Percentiles rank a stretch among this genome's conserved stretches.
These are phyloP conservation scores for Leucoma salicis DNA, from an alignment of 2,888 invertebrate species.

Conservation along the genomic window DNA sequence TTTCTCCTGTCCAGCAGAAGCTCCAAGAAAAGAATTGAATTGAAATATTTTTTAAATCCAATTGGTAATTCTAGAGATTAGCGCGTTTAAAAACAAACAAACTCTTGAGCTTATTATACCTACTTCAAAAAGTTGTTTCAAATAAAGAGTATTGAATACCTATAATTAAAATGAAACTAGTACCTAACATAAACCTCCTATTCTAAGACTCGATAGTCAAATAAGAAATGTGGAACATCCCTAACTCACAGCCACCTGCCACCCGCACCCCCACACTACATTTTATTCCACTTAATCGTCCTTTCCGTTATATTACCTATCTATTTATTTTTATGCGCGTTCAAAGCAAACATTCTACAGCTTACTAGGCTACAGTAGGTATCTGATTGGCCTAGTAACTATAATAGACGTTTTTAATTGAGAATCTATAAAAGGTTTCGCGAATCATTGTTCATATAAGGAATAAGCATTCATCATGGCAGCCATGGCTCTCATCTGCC, in stretches of 20 bases:
- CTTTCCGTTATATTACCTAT: constrained; percentile 80
- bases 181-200: too few relatives aligned
- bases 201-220: background rate
- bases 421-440: constrained; percentile 82
- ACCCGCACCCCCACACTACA: constrained; percentile 79
- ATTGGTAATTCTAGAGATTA: too few relatives aligned
- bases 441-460: constrained; percentile 74
- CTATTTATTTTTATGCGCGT: constrained; percentile 75
- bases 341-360: constrained; percentile 80
- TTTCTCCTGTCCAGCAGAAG: too few relatives aligned
- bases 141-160: too few relatives aligned
- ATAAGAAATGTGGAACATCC: constrained; percentile 36
- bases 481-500: constrained; percentile 79
- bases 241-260: constrained; percentile 73
- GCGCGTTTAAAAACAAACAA: too few relatives aligned
- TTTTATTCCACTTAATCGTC: constrained; percentile 81
- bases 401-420: constrained; percentile 82
- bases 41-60: too few relatives aligned
- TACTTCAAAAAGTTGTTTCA: too few relatives aligned
- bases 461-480: constrained; percentile 77
- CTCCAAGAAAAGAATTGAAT: too few relatives aligned
- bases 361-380: constrained; percentile 63
- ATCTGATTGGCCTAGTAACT: constrained; percentile 74
- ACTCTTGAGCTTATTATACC: too few relatives aligned
- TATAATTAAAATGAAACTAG: too few relatives aligned